Conservation (phyloP, 2,888 invertebrate genomes). For the Strigamia transsilvanica region DNA sequence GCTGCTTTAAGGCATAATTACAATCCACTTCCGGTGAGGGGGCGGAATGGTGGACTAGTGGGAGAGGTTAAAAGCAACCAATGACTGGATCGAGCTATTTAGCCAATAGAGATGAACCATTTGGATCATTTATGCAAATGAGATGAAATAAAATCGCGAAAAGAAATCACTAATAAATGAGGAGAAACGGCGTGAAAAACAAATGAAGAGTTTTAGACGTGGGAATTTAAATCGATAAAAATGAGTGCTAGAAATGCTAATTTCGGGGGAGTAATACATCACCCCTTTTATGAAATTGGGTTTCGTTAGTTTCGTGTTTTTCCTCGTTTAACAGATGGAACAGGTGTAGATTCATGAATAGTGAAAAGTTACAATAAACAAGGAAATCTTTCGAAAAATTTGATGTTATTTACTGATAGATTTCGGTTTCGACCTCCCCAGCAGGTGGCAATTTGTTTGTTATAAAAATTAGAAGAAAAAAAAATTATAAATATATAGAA, state of each 20-base stretch:
- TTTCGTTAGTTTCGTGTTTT: background rate
- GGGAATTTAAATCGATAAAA: background rate
- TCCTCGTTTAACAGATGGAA: constrained; percentile 15
- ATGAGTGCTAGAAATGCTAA: background rate
- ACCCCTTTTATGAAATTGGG: background rate
- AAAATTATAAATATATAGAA: background rate
- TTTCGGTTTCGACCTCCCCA: background rate
- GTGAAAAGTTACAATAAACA: background rate
- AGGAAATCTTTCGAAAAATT: background rate
- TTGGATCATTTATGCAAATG: constrained; percentile 24
- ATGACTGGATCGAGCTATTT: background rate
- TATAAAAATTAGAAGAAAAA: background rate
- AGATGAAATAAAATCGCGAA: background rate
- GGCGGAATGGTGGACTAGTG: constrained; percentile 6
- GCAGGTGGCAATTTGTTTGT: background rate
- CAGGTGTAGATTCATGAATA: constrained; percentile 13
- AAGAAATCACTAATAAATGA: background rate
- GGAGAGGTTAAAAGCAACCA: background rate
- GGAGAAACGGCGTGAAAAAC: background rate
- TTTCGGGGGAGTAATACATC: background rate
- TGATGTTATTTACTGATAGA: background rate
- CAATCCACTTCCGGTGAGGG: constrained; percentile 26
- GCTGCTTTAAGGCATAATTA: constrained; percentile 38
- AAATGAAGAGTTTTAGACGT: too few relatives aligned
- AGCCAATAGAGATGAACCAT: background rate